Conservation (phyloP, 2,797 vertebrate genomes). For the Gallirallus australis region DNA sequence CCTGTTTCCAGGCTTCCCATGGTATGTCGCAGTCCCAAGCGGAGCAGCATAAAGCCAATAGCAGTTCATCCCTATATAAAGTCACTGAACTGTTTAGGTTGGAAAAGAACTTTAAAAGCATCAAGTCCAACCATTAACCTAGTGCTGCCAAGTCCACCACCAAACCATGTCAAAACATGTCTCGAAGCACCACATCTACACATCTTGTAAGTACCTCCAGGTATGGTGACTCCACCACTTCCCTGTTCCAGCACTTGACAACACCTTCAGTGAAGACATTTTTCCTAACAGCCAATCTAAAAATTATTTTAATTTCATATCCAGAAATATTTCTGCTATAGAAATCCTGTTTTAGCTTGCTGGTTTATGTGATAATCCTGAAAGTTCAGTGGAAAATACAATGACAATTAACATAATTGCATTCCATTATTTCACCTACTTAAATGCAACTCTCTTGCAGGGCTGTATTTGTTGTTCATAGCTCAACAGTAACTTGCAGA, state of each 20-base stretch:
- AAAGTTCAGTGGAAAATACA: neutral
- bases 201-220: too few species aligned
- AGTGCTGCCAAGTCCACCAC: too few species aligned
- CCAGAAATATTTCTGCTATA: neutral
- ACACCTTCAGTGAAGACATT: too few species aligned
- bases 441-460: neutral
- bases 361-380: neutral
- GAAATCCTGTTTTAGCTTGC: neutral
- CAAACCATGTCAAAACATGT: too few species aligned
- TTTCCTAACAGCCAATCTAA: too few species aligned
- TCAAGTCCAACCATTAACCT: too few species aligned
- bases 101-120: too few species aligned
- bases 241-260: too few species aligned
- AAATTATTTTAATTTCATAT: neutral
- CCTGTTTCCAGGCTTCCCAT: neutral
- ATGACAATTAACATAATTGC: neutral
- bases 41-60: neutral
- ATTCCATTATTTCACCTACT: neutral
- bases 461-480: neutral
- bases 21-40: neutral
- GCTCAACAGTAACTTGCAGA: neutral
- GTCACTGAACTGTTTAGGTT: too few species aligned
- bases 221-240: too few species aligned
- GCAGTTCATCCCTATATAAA: neutral
- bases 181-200: too few species aligned